phyloP scores from a whole-genome alignment of 2,888 invertebrate genomes.

The Parnassius mnemosyne region DNA sequence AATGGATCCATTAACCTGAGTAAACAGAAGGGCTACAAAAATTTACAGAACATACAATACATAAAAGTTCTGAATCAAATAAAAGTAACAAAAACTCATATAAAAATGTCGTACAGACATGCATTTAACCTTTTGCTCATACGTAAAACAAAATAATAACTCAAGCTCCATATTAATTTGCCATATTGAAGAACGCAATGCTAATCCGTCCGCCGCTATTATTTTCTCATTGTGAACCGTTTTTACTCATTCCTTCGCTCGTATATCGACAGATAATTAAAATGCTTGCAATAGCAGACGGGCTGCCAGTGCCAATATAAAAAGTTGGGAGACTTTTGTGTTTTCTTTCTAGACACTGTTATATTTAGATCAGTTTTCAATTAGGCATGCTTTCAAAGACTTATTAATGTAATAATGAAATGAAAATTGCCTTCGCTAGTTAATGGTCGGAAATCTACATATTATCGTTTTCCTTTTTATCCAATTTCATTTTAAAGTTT shows the following conservation, averaged over 20 bases:
- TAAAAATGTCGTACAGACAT: too few relatives aligned
- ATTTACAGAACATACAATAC: too few relatives aligned
- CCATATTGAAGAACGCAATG: slow-evolving; percentile 40
- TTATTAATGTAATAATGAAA: slow-evolving; percentile 6
- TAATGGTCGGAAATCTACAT: background rate
- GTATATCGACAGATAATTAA: slow-evolving; percentile 64
- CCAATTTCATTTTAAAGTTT: too few relatives aligned
- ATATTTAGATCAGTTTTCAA: slow-evolving; percentile 30
- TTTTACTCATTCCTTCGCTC: slow-evolving; percentile 50
- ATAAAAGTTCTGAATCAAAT: too few relatives aligned
- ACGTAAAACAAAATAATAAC: too few relatives aligned
- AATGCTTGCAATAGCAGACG: slow-evolving; percentile 52
- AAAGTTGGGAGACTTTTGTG: slow-evolving; percentile 27
- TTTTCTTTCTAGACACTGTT: slow-evolving; percentile 28
- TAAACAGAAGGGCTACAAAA: too few relatives aligned
- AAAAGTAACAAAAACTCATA: too few relatives aligned
- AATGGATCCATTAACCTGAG: too few relatives aligned
- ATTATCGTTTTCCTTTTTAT: background rate
- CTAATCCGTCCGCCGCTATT: slow-evolving; percentile 51
- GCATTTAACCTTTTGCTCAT: too few relatives aligned
- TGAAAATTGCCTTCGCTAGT: background rate
- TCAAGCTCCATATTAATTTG: slow-evolving; percentile 33
- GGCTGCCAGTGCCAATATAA: slow-evolving; percentile 26
- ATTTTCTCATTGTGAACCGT: slow-evolving; percentile 58
- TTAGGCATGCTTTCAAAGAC: slow-evolving; percentile 25